Evolutionary conservation across 2,888 invertebrate genomes (phyloP).

Genomic region (Drepanosiphum platanoidis): DNA sequence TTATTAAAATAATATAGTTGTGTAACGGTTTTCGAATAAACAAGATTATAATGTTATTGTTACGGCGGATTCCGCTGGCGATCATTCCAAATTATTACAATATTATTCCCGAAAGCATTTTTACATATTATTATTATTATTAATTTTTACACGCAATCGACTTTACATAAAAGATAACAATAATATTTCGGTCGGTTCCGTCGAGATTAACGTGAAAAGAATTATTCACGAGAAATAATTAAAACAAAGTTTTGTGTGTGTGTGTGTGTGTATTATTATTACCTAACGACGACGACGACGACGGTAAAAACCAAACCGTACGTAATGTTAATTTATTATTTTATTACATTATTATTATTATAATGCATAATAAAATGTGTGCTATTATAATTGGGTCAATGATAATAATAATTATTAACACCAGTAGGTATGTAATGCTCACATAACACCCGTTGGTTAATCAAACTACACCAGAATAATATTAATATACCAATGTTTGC

Average conservation of each 20-base stretch:
- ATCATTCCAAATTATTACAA: not conserved
- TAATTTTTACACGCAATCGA: not conserved
- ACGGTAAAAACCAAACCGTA: not conserved
- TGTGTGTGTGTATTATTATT: too few relatives aligned
- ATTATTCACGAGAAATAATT: not conserved
- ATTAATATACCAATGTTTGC: too few relatives aligned
- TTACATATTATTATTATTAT: too few relatives aligned
- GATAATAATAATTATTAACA: not conserved
- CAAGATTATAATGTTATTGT: not conserved
- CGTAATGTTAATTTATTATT: not conserved
- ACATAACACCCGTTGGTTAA: not conserved
- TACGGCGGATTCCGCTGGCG: not conserved
- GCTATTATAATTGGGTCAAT: not conserved
- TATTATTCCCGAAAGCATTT: not conserved
- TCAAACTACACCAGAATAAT: too few relatives aligned
- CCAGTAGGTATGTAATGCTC: too few relatives aligned
- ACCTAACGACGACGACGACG: too few relatives aligned
- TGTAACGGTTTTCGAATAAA: constrained; percentile 1
- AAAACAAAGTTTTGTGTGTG: not conserved
- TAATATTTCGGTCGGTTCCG: not conserved
- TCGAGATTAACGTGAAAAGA: not conserved
- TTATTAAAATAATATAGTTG: constrained; percentile 40
- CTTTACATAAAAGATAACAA: not conserved
- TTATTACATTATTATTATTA: not conserved
- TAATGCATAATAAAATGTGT: not conserved